Percentiles rank a stretch among this genome's conserved stretches.
phyloP scores from a whole-genome alignment of 2,113 vertebrate species.

The Myocastor coypus region DNA sequence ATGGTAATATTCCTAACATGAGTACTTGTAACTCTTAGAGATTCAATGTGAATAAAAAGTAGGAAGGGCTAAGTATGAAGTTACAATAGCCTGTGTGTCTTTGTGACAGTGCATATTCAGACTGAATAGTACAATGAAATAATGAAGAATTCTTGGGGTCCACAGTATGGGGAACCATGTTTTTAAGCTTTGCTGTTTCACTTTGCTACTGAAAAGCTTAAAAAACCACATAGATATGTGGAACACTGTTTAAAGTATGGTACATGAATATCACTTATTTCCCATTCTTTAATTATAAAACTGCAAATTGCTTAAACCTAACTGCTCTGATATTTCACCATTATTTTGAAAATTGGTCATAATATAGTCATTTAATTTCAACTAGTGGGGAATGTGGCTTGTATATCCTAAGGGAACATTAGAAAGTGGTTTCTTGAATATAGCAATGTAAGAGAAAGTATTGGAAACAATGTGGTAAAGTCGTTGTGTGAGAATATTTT shows the following conservation, averaged over 20 bases:
- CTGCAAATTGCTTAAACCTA: constrained; percentile 40
- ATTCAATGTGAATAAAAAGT: constrained; percentile 47
- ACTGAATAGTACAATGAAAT: not conserved
- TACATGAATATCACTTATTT: constrained; percentile 14
- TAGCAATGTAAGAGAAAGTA: not conserved
- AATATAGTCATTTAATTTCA: constrained; percentile 2
- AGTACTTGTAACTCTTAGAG: not conserved
- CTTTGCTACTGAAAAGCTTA: not conserved
- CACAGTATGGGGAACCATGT: not conserved
- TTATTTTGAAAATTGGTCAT: not conserved
- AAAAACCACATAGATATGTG: not conserved
- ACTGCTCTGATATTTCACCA: not conserved
- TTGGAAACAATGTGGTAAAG: not conserved
- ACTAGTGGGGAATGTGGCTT: not conserved
- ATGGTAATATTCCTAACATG: constrained; percentile 50
- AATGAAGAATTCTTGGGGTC: not conserved
- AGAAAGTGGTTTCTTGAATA: not conserved
- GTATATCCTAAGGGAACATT: not conserved
- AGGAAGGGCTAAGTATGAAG: not conserved
- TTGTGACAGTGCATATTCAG: not conserved
- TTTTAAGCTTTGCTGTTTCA: constrained; percentile 39
- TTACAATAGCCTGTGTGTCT: not conserved
- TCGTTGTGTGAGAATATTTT: not conserved
- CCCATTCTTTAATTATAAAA: not conserved
- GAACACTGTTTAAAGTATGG: not conserved